Evolutionary conservation across 2,888 invertebrate species (phyloP).

Genomic region (Troides helena): DNA sequence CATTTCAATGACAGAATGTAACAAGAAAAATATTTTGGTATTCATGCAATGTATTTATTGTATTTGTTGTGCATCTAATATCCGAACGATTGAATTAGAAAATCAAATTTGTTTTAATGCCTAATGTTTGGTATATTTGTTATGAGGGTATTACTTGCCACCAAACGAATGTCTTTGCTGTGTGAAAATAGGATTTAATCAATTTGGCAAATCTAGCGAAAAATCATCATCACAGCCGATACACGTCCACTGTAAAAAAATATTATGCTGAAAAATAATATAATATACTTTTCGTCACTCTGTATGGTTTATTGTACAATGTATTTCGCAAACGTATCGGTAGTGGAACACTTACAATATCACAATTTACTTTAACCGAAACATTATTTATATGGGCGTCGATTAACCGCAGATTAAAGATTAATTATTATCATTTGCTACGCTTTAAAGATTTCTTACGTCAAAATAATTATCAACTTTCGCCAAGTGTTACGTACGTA

Average conservation of each 20-base stretch:
- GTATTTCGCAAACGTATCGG: not conserved
- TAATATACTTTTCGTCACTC: not conserved
- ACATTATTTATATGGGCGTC: constrained; percentile 1
- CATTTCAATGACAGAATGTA: constrained; percentile 36
- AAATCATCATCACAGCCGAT: no score
- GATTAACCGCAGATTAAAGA: constrained; percentile 7
- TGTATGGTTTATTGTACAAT: not conserved
- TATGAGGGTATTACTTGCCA: no score
- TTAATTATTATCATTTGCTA: not conserved
- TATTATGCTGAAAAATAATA: not conserved
- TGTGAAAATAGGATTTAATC: no score
- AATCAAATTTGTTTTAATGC: not conserved
- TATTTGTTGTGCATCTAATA: not conserved
- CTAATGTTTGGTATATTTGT: not conserved
- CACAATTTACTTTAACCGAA: not conserved
- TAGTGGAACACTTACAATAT: not conserved
- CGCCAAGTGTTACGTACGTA: constrained; percentile 10
- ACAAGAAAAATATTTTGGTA: not conserved
- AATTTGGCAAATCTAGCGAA: no score
- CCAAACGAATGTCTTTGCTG: no score
- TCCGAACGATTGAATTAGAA: not conserved
- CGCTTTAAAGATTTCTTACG: constrained; percentile 4
- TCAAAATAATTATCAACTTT: constrained; percentile 21
- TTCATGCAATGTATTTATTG: not conserved
- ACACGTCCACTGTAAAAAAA: no score